A percentile compares a stretch with the other conserved stretches of the same genome.
Conservation (phyloP, 2,113 vertebrate species). For the Pseudolaguvia tuberculata region DNA sequence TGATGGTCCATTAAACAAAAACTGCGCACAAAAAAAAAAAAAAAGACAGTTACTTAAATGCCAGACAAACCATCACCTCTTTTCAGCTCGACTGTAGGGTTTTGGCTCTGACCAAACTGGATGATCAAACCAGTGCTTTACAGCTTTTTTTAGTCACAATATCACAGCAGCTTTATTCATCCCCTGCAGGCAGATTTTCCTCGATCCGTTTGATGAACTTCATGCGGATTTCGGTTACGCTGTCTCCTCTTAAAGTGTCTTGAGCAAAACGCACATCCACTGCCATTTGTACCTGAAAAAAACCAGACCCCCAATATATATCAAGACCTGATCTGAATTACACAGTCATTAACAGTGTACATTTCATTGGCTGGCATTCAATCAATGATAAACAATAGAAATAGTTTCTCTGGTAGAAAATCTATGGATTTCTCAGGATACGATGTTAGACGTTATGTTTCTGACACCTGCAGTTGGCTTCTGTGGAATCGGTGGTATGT, state of each 20-base stretch:
- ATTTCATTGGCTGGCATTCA: too few species aligned
- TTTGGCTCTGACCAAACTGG: slow-evolving; percentile 2
- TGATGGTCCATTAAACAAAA: not conserved
- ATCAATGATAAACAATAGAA: too few species aligned
- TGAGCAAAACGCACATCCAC: slow-evolving; percentile 95
- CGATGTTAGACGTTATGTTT: too few species aligned
- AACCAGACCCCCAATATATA: not conserved
- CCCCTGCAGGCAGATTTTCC: slow-evolving; percentile 94
- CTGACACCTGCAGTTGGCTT: not conserved
- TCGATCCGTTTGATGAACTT: slow-evolving; percentile 97
- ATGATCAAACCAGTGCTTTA: slow-evolving; percentile 21
- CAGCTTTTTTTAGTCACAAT: not conserved
- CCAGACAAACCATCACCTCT: not conserved
- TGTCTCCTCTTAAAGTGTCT: slow-evolving; percentile 92
- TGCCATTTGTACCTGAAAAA: slow-evolving; percentile 93
- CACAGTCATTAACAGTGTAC: not conserved
- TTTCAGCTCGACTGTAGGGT: slow-evolving; percentile 11
- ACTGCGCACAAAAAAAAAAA: not conserved
- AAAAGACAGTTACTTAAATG: not conserved
- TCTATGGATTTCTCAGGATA: too few species aligned
- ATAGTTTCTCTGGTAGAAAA: too few species aligned
- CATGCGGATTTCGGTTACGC: slow-evolving; percentile 95
- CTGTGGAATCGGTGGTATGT: not conserved
- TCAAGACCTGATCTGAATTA: not conserved
- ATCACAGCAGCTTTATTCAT: slow-evolving; percentile 73